Percentiles rank a stretch among this genome's conserved stretches.
Evolutionary conservation across 2,797 vertebrate species (phyloP).

Genomic region (Parauchenoglanis ngamensis): DNA sequence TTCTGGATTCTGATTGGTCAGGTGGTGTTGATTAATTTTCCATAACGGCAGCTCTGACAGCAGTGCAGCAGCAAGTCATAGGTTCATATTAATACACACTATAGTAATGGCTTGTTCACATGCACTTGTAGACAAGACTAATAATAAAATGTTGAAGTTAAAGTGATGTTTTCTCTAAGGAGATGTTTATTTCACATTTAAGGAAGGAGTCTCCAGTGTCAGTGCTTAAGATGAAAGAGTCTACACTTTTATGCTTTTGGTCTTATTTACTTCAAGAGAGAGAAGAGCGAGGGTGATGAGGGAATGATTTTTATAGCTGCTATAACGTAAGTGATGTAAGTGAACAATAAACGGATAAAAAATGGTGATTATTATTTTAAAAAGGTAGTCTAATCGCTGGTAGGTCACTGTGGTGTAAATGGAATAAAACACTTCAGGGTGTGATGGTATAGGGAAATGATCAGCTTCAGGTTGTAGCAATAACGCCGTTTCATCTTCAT

Average conservation of each 20-base stretch:
- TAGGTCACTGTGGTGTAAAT: neutral
- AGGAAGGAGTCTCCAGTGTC: neutral
- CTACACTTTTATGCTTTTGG: neutral
- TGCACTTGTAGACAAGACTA: neutral
- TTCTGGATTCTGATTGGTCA: neutral
- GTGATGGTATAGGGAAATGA: too few relatives aligned
- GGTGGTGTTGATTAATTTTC: neutral
- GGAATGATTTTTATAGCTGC: neutral
- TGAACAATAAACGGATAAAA: neutral
- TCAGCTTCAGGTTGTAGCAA: neutral
- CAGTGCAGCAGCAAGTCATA: neutral
- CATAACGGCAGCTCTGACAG: neutral
- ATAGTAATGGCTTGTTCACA: neutral
- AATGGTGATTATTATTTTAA: neutral
- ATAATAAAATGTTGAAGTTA: neutral
- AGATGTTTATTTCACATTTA: neutral
- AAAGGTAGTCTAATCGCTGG: neutral
- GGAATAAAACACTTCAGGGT: neutral
- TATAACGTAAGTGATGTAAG: neutral
- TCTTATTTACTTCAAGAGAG: neutral
- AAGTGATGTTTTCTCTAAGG: neutral
- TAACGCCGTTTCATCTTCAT: neutral
- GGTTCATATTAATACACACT: too few relatives aligned
- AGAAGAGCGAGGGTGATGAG: neutral
- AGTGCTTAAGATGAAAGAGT: too few relatives aligned